A percentile compares a stretch with the other conserved stretches of the same genome.
phyloP scores from a whole-genome alignment of 1,140 invertebrate genomes.

The Microplitis demolitor region DNA sequence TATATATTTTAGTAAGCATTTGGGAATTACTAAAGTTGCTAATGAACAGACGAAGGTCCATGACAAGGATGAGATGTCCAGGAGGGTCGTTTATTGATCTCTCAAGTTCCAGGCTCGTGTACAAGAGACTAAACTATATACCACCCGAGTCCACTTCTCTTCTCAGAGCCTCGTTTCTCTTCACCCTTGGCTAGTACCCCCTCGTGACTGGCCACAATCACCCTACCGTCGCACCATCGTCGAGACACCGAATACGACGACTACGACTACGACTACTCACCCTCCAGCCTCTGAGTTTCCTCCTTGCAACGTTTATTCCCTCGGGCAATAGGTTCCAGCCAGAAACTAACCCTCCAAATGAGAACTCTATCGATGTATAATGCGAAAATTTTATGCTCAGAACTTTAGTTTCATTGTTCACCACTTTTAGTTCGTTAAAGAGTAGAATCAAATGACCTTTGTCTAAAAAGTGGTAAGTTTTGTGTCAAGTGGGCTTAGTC shows the following conservation, averaged over 20 bases:
- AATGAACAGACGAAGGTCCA: neutral
- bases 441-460: no score
- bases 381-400: no score
- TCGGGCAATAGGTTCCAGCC: constrained; percentile 55
- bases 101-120: constrained; percentile 57
- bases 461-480: no score
- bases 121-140: constrained; percentile 58
- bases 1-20: no score
- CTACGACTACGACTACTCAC: constrained; percentile 32
- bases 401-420: no score
- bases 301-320: constrained; percentile 31
- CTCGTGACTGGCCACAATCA: constrained; percentile 59
- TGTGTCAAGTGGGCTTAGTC: no score
- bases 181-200: constrained; percentile 30
- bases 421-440: no score
- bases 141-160: constrained; percentile 37
- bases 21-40: neutral
- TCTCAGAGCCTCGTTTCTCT: constrained; percentile 18
- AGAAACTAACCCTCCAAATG: constrained; percentile 24
- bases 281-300: constrained; percentile 36
- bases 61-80: constrained; percentile 52
- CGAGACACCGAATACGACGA: constrained; percentile 59
- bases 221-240: constrained; percentile 45
- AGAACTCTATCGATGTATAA: neutral
- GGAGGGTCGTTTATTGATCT: constrained; percentile 64